These are phyloP conservation scores for Belgica antarctica DNA, from an alignment of 2,888 invertebrate genomes.

Conservation along the genomic window DNA sequence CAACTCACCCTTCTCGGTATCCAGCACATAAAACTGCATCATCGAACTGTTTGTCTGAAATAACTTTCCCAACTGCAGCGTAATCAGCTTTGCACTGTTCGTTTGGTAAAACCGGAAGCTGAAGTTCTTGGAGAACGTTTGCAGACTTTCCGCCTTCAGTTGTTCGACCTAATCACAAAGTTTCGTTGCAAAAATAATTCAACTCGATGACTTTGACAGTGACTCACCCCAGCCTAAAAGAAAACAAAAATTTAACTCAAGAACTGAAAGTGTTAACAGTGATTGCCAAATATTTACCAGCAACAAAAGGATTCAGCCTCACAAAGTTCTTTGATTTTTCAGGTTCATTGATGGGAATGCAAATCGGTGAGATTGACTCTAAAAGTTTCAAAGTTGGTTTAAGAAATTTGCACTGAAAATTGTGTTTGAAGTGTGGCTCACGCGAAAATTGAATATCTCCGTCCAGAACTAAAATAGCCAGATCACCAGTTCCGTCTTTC, in stretches of 20 bases:
- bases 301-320: constrained; percentile 64
- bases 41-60: constrained; percentile 52
- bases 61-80: constrained; percentile 47
- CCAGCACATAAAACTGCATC: constrained; percentile 49
- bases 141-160: constrained; percentile 62
- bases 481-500: constrained; percentile 67
- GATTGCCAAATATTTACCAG: constrained; percentile 58
- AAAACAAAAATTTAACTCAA: constrained; percentile 64
- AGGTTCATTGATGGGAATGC: constrained; percentile 64
- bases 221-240: constrained; percentile 13
- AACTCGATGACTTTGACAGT: not conserved
- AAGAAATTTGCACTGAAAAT: not conserved
- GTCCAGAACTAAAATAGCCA: constrained; percentile 69
- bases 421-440: constrained; percentile 50
- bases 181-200: not conserved
- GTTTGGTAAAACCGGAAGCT: constrained; percentile 67
- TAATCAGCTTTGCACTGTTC: constrained; percentile 59
- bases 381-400: constrained; percentile 13
- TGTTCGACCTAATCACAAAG: constrained; percentile 49
- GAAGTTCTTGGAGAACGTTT: constrained; percentile 63
- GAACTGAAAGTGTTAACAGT: constrained; percentile 56
- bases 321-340: constrained; percentile 60
- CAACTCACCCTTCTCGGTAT: constrained; percentile 19
- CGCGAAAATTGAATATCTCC: constrained; percentile 60
- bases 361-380: constrained; percentile 69